Evolutionary conservation across 2,113 vertebrate genomes (phyloP).

Genomic region (Sinocyclocheilus rhinocerous): DNA sequence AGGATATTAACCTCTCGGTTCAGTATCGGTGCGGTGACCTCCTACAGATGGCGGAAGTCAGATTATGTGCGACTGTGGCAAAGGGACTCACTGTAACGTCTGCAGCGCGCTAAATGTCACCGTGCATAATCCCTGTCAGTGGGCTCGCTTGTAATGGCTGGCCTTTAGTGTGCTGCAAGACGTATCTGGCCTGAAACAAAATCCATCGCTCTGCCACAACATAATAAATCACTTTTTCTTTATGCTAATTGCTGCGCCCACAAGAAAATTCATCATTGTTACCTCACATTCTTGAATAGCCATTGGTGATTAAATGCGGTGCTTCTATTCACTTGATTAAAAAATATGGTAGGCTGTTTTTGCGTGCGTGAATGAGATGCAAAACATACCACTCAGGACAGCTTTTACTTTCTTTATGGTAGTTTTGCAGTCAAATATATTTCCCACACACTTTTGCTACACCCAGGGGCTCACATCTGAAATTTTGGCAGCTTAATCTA

Average conservation of each 20-base stretch:
- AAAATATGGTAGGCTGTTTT: conserved; percentile 40
- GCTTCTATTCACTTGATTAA: conserved; percentile 45
- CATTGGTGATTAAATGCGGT: conserved; percentile 45
- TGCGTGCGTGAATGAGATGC: background rate
- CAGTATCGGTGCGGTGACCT: conserved; percentile 26
- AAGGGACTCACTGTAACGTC: conserved; percentile 28
- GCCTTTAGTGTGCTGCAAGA: conserved; percentile 1
- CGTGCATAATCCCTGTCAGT: conserved; percentile 28
- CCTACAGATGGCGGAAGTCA: background rate
- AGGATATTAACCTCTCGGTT: conserved; percentile 40
- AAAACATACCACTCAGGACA: conserved; percentile 4
- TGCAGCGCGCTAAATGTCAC: conserved; percentile 39
- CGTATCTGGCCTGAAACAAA: conserved; percentile 27
- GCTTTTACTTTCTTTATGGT: background rate
- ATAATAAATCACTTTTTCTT: conserved; percentile 47
- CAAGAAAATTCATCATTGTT: conserved; percentile 49
- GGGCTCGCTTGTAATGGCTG: conserved; percentile 11
- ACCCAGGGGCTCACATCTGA: background rate
- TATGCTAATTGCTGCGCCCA: conserved; percentile 34
- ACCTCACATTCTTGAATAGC: conserved; percentile 31
- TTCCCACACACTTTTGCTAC: background rate
- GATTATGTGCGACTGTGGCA: conserved; percentile 23
- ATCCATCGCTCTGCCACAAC: conserved; percentile 32
- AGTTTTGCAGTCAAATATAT: background rate
- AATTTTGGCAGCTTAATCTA: background rate